Base-by-base conservation (phyloP, 1,140 invertebrate species). In the Episyrphus balteatus region DNA sequence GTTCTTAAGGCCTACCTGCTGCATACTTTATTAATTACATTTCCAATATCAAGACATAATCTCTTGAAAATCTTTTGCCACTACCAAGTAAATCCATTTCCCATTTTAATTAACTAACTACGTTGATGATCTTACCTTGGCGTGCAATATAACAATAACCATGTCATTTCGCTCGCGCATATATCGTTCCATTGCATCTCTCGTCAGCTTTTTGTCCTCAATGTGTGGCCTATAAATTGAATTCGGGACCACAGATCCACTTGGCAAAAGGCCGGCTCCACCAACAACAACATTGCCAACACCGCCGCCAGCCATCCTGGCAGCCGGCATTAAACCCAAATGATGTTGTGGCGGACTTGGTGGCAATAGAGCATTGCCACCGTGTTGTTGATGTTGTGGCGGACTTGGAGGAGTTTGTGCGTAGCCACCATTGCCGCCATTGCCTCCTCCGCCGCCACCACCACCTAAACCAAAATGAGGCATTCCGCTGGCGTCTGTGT, bases 71-170 rank as follows among this genome's bases (percentile, higher is more conserved):
- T n/a, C n/a, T n/a, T n/a, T n/a, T n/a, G n/a, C n/a, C n/a, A n/a
- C n/a, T n/a, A n/a, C n/a, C n/a, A n/a, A n/a, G n/a, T n/a, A n/a
- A n/a, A n/a, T n/a, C n/a, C n/a, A n/a, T n/a, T n/a, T n/a, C n/a
- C n/a, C n/a, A n/a, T n/a, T n/a, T n/a, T n/a, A n/a, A n/a, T n/a
- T n/a, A n/a, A n/a, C n/a, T n/a, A n/a, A n/a, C n/a, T n/a, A n/a
- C n/a, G n/a, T n/a, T n/a, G n/a, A n/a, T n/a, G n/a, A 26, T 50
- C 59, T 43, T 49, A 68, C 66, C 78, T 99, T 99, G 7, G 97
- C 97, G 73, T 99, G 96, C 42, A 98, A 75, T 48, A 99, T 97
- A 5, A 98, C 91, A 17, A 99, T 83, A 5, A 94, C 84, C 84
- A 97, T 93, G 67, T 98, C 94, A 53, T 88, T 89, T 55, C 91